Evolutionary conservation across 2,888 invertebrate species (phyloP).

Genomic region (Abrostola tripartita): DNA sequence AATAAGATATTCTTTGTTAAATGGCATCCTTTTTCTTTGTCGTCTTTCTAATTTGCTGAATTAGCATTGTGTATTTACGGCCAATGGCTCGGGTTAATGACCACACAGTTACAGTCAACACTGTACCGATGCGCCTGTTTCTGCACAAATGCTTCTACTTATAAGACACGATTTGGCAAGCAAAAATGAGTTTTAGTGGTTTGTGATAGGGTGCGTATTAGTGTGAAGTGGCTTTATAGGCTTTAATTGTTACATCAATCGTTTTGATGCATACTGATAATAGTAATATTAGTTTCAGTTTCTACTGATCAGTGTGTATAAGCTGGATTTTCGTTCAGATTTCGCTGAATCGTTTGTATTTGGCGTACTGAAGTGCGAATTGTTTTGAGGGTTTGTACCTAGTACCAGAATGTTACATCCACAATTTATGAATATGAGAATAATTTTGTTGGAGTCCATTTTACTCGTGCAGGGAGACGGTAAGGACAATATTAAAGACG

Average conservation of each 20-base stretch:
- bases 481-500: too few species aligned
- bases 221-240: slow-evolving; percentile 7
- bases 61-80: slow-evolving; percentile 56
- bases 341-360: neutral
- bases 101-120: slow-evolving; percentile 27
- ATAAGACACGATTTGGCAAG: slow-evolving; percentile 12
- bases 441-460: too few species aligned
- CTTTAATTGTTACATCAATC: slow-evolving; percentile 43
- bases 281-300: slow-evolving; percentile 25
- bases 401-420: too few species aligned
- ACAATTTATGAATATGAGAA: too few species aligned
- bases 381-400: too few species aligned
- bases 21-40: slow-evolving; percentile 34
- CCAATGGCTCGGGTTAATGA: slow-evolving; percentile 61
- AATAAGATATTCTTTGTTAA: slow-evolving; percentile 28
- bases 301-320: slow-evolving; percentile 23
- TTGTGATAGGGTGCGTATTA: slow-evolving; percentile 22
- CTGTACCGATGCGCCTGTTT: slow-evolving; percentile 44
- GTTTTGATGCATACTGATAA: slow-evolving; percentile 36
- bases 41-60: slow-evolving; percentile 60
- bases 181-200: slow-evolving; percentile 15
- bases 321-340: neutral
- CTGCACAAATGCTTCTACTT: slow-evolving; percentile 41
- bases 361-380: too few species aligned
- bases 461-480: too few species aligned